phyloP scores from a whole-genome alignment of 1,140 invertebrate species.

The Cotesia glomerata region DNA sequence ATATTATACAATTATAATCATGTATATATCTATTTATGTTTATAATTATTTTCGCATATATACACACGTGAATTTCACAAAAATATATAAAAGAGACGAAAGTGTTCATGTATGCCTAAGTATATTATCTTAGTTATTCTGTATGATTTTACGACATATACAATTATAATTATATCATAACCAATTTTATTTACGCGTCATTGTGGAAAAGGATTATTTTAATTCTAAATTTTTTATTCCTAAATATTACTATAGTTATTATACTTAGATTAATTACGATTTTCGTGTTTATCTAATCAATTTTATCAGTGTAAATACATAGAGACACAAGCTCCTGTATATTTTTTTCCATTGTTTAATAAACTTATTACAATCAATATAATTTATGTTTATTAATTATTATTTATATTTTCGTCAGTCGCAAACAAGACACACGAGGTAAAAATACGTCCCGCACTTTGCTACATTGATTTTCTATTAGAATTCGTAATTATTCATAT shows the following conservation, averaged over 20 bases:
- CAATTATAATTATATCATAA: slow-evolving; percentile 48
- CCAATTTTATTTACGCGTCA: slow-evolving; percentile 32
- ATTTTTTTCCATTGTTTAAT: slow-evolving; percentile 59
- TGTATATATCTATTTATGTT: slow-evolving; percentile 42
- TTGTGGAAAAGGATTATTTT: slow-evolving; percentile 55
- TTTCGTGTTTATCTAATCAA: not conserved
- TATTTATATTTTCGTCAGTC: slow-evolving; percentile 42
- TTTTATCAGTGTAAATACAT: not conserved
- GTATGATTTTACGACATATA: slow-evolving; percentile 38
- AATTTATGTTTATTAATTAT: slow-evolving; percentile 43
- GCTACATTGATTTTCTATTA: not conserved
- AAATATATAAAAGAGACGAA: slow-evolving; percentile 62
- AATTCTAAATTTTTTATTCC: slow-evolving; percentile 16
- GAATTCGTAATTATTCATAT: not conserved
- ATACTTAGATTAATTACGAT: slow-evolving; percentile 22
- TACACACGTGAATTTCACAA: slow-evolving; percentile 61
- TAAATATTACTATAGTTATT: too few relatives aligned
- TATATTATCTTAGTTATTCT: slow-evolving; percentile 34
- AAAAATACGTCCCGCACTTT: slow-evolving; percentile 47
- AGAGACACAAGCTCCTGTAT: slow-evolving; percentile 52
- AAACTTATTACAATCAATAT: not conserved
- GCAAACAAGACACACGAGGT: slow-evolving; percentile 62
- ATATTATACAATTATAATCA: too few relatives aligned
- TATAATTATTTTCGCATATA: slow-evolving; percentile 49
- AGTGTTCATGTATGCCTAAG: slow-evolving; percentile 54